Conservation (phyloP, 2,113 vertebrate genomes). For the Steatornis caripensis region DNA sequence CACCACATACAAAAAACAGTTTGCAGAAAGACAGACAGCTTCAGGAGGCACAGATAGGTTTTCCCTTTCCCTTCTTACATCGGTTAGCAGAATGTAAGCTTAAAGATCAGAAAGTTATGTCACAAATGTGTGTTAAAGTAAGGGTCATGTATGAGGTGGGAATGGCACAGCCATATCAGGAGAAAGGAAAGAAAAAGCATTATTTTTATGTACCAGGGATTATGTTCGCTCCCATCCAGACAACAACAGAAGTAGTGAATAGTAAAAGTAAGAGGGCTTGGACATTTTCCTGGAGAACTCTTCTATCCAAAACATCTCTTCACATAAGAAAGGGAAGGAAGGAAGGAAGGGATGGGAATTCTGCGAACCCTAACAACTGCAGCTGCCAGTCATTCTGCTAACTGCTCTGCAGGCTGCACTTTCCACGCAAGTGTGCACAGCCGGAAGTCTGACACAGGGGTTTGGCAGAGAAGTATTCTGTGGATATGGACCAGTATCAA, state of each 20-base stretch:
- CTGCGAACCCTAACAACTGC: neutral
- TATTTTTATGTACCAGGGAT: neutral
- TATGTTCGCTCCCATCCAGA: neutral
- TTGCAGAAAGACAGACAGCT: neutral
- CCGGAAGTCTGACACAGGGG: neutral
- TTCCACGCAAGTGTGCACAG: neutral
- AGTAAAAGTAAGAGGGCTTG: neutral
- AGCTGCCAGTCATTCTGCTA: neutral
- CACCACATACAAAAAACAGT: neutral
- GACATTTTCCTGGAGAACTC: neutral
- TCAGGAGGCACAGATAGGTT: neutral
- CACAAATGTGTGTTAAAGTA: neutral
- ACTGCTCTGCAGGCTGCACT: neutral
- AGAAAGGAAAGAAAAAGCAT: neutral
- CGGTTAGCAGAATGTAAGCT: neutral
- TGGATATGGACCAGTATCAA: neutral
- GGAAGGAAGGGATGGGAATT: neutral
- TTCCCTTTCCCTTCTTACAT: neutral
- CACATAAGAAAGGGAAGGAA: neutral
- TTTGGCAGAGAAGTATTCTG: neutral
- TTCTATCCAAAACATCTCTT: neutral
- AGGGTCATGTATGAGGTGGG: neutral
- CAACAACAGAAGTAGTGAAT: neutral
- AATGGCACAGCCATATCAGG: neutral
- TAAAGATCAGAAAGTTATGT: neutral